A percentile compares a stretch with the other conserved stretches of the same genome.
phyloP scores from a whole-genome alignment of 64 coral and sea anemone species.

The Stichodactyla mertensii region DNA sequence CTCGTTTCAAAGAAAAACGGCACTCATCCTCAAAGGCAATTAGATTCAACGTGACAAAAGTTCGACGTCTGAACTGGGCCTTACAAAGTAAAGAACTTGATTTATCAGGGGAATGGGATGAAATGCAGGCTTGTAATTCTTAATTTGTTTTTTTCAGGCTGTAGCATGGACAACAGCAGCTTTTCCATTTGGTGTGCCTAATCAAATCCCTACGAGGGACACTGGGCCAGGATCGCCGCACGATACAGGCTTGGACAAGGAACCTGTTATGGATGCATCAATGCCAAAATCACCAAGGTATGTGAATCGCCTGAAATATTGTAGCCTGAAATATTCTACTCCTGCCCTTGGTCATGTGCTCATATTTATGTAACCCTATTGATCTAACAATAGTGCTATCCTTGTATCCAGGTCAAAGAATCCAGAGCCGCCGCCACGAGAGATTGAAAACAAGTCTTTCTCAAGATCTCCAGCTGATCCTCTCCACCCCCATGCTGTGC shows the following conservation, averaged over 20 bases:
- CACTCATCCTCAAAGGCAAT: too few relatives aligned
- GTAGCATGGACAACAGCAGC: constrained; percentile 95
- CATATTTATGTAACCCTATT: neutral
- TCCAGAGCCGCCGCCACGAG: constrained; percentile 55
- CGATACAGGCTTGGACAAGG: constrained; percentile 38
- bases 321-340: too few relatives aligned
- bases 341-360: neutral
- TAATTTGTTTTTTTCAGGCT: constrained; percentile 39
- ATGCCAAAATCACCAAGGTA: neutral
- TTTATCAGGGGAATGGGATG: too few relatives aligned
- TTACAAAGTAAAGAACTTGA: too few relatives aligned
- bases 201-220: constrained; percentile 79
- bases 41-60: too few relatives aligned
- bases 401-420: constrained; percentile 38
- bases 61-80: too few relatives aligned
- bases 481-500: constrained; percentile 85
- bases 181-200: constrained; percentile 87
- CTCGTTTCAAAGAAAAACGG: too few relatives aligned
- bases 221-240: constrained; percentile 36
- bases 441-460: constrained; percentile 77
- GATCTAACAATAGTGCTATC: neutral
- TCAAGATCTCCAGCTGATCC: constrained; percentile 76
- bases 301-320: neutral
- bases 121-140: neutral
- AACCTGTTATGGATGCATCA: neutral